Percentiles rank a stretch among this genome's conserved stretches.
These are phyloP conservation scores for Mus spicilegus DNA, from an alignment of 2,113 vertebrate species.

Conservation along the genomic window DNA sequence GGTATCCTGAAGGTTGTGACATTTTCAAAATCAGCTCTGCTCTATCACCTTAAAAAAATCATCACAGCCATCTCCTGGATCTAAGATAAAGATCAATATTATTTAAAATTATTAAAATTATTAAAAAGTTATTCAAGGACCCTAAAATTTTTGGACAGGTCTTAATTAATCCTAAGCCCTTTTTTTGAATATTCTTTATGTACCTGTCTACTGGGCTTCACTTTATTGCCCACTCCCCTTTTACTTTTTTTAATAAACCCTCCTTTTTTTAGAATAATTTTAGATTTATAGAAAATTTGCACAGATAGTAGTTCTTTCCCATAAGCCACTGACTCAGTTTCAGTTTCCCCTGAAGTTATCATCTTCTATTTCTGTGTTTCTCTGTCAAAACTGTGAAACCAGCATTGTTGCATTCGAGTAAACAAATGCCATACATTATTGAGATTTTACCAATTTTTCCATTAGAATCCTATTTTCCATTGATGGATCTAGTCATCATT, in stretches of 20 bases:
- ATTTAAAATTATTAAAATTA: neutral
- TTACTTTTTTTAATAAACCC: neutral
- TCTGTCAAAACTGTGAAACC: conserved; percentile 32
- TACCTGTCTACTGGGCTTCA: neutral
- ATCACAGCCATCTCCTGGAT: neutral
- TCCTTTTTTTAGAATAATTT: conserved; percentile 39
- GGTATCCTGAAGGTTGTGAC: neutral
- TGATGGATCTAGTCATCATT: neutral
- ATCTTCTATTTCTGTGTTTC: neutral
- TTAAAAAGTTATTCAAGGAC: neutral
- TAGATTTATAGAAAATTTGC: conserved; percentile 34
- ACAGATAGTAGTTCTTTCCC: neutral
- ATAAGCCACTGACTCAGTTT: neutral
- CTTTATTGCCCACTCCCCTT: neutral
- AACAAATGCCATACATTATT: conserved; percentile 17
- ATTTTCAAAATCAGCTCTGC: neutral
- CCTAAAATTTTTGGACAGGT: neutral
- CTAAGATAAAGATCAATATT: conserved; percentile 2
- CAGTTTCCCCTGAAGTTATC: neutral
- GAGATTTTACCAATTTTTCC: conserved; percentile 39
- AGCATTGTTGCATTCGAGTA: neutral
- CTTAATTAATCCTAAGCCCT: neutral
- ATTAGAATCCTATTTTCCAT: neutral
- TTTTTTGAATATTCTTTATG: neutral
- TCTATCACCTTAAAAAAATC: neutral